phyloP scores from a whole-genome alignment of 2,888 invertebrate genomes.

The Hypomecis punctinalis region DNA sequence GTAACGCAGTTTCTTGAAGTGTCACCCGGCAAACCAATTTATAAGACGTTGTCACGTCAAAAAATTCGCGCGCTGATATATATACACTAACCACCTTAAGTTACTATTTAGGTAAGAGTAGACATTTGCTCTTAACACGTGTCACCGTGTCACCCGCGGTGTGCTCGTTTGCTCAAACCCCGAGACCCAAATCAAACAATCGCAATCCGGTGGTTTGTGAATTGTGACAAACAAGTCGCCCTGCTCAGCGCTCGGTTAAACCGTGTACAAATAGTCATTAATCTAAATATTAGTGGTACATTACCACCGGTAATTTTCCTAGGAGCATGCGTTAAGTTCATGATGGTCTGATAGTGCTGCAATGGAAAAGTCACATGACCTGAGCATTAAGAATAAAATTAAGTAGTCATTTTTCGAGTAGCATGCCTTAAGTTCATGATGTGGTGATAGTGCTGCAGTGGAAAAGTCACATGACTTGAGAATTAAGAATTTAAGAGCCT shows the following conservation, averaged over 20 bases:
- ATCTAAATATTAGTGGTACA: constrained; percentile 12
- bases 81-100: no score
- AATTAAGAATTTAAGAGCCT: no score
- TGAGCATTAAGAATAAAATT: no score
- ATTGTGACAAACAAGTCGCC: constrained; percentile 7
- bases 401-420: no score
- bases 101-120: not conserved
- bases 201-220: constrained; percentile 4
- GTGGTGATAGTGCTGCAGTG: no score
- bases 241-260: not conserved
- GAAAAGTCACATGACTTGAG: no score
- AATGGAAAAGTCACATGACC: not conserved
- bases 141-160: no score
- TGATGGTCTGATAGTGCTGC: constrained; percentile 10
- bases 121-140: not conserved
- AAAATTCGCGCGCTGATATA: no score
- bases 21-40: no score
- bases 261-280: constrained; percentile 5
- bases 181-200: constrained; percentile 10
- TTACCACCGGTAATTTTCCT: constrained; percentile 3
- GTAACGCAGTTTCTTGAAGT: no score
- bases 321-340: constrained; percentile 1
- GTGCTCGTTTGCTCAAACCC: constrained; percentile 7
- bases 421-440: no score
- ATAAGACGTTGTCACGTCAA: no score